Evolutionary conservation across 2,888 invertebrate species (phyloP).

Genomic region (Dryobotodes eremita): DNA sequence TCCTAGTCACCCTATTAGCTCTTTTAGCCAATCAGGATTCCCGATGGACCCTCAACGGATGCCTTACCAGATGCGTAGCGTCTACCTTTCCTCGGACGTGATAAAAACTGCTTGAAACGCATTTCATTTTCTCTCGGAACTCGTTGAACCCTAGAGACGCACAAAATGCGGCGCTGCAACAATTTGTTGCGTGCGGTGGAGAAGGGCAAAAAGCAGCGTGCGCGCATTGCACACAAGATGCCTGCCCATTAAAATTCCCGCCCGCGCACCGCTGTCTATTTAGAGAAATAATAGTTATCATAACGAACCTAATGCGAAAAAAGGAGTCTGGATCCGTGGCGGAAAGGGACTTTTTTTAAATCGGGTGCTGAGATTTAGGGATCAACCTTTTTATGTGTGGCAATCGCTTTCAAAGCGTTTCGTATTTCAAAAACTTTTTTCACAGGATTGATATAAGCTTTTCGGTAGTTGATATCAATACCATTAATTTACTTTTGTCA

Average conservation of each 20-base stretch:
- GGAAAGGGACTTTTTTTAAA: constrained; percentile 9
- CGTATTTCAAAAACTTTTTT: not conserved
- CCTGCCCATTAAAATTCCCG: constrained; percentile 86
- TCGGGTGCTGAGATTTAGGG: constrained; percentile 27
- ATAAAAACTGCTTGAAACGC: constrained; percentile 59
- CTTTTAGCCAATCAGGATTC: constrained; percentile 59
- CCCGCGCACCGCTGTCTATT: constrained; percentile 86
- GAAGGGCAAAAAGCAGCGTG: constrained; percentile 75
- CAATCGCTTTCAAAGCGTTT: not conserved
- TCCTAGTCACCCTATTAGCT: constrained; percentile 15
- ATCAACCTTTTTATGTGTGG: not conserved
- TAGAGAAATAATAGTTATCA: constrained; percentile 84
- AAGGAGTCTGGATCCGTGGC: constrained; percentile 6
- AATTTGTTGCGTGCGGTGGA: constrained; percentile 74
- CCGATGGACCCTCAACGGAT: constrained; percentile 42
- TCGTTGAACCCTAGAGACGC: constrained; percentile 73
- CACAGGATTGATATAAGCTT: not conserved
- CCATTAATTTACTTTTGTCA: not conserved
- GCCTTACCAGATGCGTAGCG: constrained; percentile 54
- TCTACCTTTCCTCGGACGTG: constrained; percentile 48
- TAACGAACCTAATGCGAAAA: constrained; percentile 73
- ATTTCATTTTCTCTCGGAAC: constrained; percentile 70
- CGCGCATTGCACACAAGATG: constrained; percentile 78
- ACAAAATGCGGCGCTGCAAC: constrained; percentile 75
- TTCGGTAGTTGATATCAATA: not conserved